Conservation (phyloP, 2,888 invertebrate genomes). For the Fabriciana adippe region DNA sequence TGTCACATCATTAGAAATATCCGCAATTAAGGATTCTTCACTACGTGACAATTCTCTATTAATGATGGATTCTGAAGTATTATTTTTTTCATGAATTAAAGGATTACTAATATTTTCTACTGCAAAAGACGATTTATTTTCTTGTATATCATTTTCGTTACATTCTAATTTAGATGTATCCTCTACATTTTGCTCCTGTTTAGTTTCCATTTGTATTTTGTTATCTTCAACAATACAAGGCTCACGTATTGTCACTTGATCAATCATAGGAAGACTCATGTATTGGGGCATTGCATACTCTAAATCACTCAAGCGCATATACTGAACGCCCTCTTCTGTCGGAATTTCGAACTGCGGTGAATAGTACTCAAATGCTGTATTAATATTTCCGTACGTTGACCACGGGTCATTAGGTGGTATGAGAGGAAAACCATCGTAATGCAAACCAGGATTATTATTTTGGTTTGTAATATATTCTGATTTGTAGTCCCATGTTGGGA, state of each 20-base stretch:
- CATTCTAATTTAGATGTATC: slow-evolving; percentile 16
- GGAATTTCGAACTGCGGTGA: slow-evolving; percentile 64
- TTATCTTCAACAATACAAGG: slow-evolving; percentile 50
- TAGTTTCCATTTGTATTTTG: slow-evolving; percentile 45
- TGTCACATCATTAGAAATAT: slow-evolving; percentile 73
- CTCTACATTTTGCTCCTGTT: slow-evolving; percentile 44
- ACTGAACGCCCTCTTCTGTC: slow-evolving; percentile 61
- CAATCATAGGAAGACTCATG: slow-evolving; percentile 67
- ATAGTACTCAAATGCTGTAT: slow-evolving; percentile 66
- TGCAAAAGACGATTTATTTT: slow-evolving; percentile 35
- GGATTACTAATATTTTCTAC: slow-evolving; percentile 46
- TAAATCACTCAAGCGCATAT: slow-evolving; percentile 73
- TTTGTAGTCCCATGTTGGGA: slow-evolving; percentile 73
- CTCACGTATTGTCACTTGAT: slow-evolving; percentile 42
- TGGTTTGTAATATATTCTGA: slow-evolving; percentile 61
- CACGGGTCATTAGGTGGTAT: slow-evolving; percentile 75
- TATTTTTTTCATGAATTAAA: slow-evolving; percentile 55
- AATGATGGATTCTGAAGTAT: slow-evolving; percentile 48
- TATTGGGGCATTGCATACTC: slow-evolving; percentile 74
- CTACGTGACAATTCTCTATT: slow-evolving; percentile 66
- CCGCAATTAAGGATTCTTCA: slow-evolving; percentile 72
- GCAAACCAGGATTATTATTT: slow-evolving; percentile 61
- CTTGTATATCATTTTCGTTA: slow-evolving; percentile 26
- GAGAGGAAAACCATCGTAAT: slow-evolving; percentile 68
- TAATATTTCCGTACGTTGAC: slow-evolving; percentile 65